Evolutionary conservation across 2,888 invertebrate genomes (phyloP).

Genomic region (Xestoiulus laeticollis): DNA sequence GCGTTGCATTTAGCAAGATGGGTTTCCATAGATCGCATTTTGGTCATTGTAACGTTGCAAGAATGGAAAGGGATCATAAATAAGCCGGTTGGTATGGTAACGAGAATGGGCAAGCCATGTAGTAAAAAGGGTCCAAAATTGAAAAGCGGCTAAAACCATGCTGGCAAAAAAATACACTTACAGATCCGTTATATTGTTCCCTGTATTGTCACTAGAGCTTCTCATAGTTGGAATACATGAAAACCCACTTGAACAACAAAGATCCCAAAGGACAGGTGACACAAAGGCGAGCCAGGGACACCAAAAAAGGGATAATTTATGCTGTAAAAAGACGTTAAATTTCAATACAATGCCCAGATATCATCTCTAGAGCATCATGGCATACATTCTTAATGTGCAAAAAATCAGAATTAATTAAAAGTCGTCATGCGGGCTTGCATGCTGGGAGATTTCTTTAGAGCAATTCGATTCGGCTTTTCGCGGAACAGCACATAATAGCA

Average conservation of each 20-base stretch:
- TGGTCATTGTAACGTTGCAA: slow-evolving; percentile 15
- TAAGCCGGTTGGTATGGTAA: background rate
- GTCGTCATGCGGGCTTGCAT: background rate
- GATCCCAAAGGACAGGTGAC: slow-evolving; percentile 1
- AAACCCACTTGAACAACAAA: slow-evolving; percentile 29
- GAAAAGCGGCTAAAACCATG: slow-evolving; percentile 1
- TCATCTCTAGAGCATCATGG: background rate
- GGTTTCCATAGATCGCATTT: slow-evolving; percentile 4
- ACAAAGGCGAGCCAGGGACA: background rate
- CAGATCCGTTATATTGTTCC: background rate
- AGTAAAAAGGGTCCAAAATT: background rate
- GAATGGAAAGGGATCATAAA: background rate
- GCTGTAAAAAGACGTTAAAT: background rate
- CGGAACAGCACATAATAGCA: background rate
- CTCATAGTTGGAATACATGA: slow-evolving; percentile 12
- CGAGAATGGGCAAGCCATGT: background rate
- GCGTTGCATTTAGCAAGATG: slow-evolving; percentile 26
- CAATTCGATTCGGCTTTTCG: background rate
- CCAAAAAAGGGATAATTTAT: background rate
- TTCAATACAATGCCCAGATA: background rate
- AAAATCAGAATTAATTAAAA: background rate
- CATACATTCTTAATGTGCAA: background rate
- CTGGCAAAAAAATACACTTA: background rate
- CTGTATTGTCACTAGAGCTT: background rate
- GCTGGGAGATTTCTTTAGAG: background rate